Percentiles rank a stretch among this genome's conserved stretches.
Evolutionary conservation across 2,888 invertebrate genomes (phyloP).

Genomic region (Chironomus tentans): DNA sequence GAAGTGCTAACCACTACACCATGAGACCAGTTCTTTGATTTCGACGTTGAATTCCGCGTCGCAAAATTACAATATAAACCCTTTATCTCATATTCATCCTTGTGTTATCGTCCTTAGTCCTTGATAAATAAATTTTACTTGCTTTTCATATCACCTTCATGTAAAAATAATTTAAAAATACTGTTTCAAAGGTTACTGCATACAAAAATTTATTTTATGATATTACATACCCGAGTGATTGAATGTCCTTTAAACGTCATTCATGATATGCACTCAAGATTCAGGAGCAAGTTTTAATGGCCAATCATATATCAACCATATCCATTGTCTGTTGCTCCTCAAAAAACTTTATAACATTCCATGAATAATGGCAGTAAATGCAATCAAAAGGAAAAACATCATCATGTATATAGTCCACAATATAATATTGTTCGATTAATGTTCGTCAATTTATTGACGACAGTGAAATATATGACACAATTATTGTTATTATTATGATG

Average conservation of each 20-base stretch:
- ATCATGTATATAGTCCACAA: not conserved
- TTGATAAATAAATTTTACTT: not conserved
- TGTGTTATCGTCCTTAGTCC: not conserved
- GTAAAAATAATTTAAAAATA: not conserved
- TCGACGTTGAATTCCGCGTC: not conserved
- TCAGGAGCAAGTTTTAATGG: not conserved
- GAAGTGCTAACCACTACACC: conserved; percentile 50
- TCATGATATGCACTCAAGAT: no score
- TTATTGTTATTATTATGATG: conserved; percentile 11
- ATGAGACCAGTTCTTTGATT: conserved; percentile 39
- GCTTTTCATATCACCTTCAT: not conserved
- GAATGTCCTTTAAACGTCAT: no score
- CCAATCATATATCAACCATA: not conserved
- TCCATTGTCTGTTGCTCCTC: not conserved
- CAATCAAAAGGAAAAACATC: conserved; percentile 11
- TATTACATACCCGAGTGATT: no score
- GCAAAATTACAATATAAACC: not conserved
- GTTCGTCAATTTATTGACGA: conserved; percentile 16
- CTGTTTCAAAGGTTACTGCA: no score
- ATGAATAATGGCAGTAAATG: conserved; percentile 10
- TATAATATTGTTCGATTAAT: conserved; percentile 13
- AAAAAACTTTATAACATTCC: not conserved
- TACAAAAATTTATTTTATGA: no score
- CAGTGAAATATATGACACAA: conserved; percentile 25
- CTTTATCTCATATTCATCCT: not conserved